These are phyloP conservation scores for Trichogramma pretiosum DNA, from an alignment of 1,140 invertebrate genomes.

Conservation along the genomic window DNA sequence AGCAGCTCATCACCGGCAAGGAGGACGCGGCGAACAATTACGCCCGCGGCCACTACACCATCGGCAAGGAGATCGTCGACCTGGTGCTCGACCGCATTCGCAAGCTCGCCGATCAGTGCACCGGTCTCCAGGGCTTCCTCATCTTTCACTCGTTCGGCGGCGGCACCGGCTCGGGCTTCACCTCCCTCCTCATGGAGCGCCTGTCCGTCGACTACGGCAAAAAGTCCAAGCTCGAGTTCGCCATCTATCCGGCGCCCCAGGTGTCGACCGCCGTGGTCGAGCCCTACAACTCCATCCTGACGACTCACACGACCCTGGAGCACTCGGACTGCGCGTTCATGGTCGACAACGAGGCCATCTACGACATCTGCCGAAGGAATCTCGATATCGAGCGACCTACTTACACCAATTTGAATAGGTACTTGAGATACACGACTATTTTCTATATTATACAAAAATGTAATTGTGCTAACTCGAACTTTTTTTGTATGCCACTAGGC, in stretches of 20 bases:
- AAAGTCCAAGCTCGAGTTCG: conserved; percentile 75
- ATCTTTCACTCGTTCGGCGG: conserved; percentile 54
- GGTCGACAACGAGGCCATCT: conserved; percentile 86
- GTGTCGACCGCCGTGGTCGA: conserved; percentile 76
- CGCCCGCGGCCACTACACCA: conserved; percentile 77
- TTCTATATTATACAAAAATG: too few species aligned
- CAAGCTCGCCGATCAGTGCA: conserved; percentile 69
- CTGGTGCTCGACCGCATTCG: conserved; percentile 66
- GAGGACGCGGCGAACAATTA: conserved; percentile 82
- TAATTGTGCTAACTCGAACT: too few species aligned
- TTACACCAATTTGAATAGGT: conserved; percentile 71
- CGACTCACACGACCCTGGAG: conserved; percentile 70
- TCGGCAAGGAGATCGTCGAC: conserved; percentile 79
- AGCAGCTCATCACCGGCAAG: conserved; percentile 64
- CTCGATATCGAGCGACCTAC: conserved; percentile 64
- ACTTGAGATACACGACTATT: too few species aligned
- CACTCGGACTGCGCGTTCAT: conserved; percentile 78
- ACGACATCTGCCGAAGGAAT: conserved; percentile 47
- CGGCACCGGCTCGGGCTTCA: conserved; percentile 70
- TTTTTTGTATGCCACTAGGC: too few species aligned
- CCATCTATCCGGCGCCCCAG: conserved; percentile 76
- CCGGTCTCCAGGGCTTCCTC: conserved; percentile 72
- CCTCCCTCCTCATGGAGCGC: conserved; percentile 71
- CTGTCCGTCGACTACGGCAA: conserved; percentile 56
- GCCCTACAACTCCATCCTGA: conserved; percentile 60